Conservation (phyloP, 2,888 invertebrate genomes). For the Thelaira solivaga region DNA sequence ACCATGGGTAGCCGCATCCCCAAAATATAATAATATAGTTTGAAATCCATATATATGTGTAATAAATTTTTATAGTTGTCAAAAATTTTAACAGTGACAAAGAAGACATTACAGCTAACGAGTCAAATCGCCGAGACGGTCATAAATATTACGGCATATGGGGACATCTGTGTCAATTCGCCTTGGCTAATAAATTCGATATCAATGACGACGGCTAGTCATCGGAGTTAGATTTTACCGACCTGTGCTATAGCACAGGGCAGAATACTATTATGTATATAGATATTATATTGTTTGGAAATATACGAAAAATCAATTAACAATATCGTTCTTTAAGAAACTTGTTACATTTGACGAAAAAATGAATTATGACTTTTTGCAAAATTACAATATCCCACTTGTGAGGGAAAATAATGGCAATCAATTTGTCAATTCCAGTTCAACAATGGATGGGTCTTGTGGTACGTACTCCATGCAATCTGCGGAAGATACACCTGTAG, state of each 20-base stretch:
- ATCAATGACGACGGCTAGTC: too few species aligned
- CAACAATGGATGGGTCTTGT: constrained; percentile 25
- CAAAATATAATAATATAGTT: too few species aligned
- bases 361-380: constrained; percentile 62
- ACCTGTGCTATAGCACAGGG: background rate
- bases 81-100: too few species aligned
- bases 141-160: too few species aligned
- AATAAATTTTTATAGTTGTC: too few species aligned
- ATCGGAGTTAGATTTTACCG: background rate
- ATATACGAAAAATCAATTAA: background rate
- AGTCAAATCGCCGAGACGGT: too few species aligned
- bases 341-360: constrained; percentile 48
- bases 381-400: constrained; percentile 58
- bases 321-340: constrained; percentile 35
- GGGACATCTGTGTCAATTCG: too few species aligned
- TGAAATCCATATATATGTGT: too few species aligned
- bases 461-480: constrained; percentile 9
- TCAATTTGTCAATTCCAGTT: constrained; percentile 1
- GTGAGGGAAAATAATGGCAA: background rate
- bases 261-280: background rate
- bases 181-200: too few species aligned
- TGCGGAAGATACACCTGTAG: background rate
- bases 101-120: too few species aligned
- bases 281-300: background rate
- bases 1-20: too few species aligned